Base-by-base conservation (phyloP, 2,888 invertebrate genomes). In the Cosmorhoe ocellata region DNA sequence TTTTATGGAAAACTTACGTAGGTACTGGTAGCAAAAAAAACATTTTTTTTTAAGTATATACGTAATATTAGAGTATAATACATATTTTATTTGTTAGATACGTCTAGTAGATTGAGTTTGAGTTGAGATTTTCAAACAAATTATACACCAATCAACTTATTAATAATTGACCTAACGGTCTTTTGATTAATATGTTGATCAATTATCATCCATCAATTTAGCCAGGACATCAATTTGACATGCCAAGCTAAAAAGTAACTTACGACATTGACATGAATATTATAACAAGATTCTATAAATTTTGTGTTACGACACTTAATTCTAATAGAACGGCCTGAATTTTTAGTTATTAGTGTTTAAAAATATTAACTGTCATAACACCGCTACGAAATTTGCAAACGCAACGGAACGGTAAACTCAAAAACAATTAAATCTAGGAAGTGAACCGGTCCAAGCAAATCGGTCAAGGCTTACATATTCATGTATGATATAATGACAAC, bases 381-480 rank as follows among this genome's bases (percentile, higher is more conserved):
- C 59, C 59, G 56, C 56, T 59, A 54, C 26, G 40, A 38, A 50
- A 50, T 52, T 45, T 34, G 41, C 49, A 33, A 40, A 47, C 43
- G 43, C 33, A 38, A 43, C 13, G 9, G 12, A 51, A 51, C 51
- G 37, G 44, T 44, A 46, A 51, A 57, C 50, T 40, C 9, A 30
- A 49, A 31, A 51, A 55, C 57, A 60, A 57, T 60, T 55, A 60
- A 55, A 54, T 40, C 41, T 58, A 56, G 60, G 58, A 55, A 56
- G 51, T 48, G 26, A 57, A 51, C 42, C 46, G 51, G 58, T 53
- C 38, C 51, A 51, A 28, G 32, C 50, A 51, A 58, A 58, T 60
- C 56, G 56, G 55, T 49, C 58, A 58, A 60, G 60, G 56, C 51
- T 39, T 27, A 12, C 38, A 37, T 51, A 36, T 51, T 51, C 48